Evolutionary conservation across 37 sponge, comb jelly and placozoan genomes (phyloP).

Genomic region (Crambe crambe): DNA sequence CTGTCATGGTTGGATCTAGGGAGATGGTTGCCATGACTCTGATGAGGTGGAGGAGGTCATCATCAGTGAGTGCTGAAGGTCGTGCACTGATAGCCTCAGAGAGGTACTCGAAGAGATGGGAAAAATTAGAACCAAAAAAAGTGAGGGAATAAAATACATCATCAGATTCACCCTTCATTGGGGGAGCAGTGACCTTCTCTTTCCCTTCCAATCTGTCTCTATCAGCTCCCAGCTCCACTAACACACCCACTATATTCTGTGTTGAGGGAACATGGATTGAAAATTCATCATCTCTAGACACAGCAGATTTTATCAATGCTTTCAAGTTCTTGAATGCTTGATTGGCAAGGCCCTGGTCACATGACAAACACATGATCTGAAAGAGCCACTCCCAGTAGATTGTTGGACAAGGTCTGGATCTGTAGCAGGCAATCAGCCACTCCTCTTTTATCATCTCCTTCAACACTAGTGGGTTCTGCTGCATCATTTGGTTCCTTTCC

Average conservation of each 20-base stretch:
- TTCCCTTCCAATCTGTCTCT: not conserved
- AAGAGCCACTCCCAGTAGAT: constrained; percentile 32
- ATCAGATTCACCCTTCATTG: not conserved
- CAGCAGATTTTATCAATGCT: not conserved
- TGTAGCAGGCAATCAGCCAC: constrained; percentile 1
- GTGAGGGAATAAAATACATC: not conserved
- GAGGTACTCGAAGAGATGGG: constrained; percentile 5
- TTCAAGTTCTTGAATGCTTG: constrained; percentile 1
- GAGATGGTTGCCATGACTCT: constrained; percentile 1
- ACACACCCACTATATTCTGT: not conserved
- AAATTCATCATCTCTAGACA: not conserved
- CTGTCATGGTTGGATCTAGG: not conserved
- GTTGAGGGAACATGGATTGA: not conserved
- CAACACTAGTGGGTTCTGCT: not conserved
- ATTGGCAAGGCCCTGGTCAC: constrained; percentile 9
- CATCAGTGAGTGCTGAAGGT: not conserved
- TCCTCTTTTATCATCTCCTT: not conserved
- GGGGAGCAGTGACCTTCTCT: not conserved
- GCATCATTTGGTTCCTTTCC: not conserved
- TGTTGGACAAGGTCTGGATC: constrained; percentile 18
- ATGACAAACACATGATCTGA: constrained; percentile 40
- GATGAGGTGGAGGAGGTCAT: constrained; percentile 6
- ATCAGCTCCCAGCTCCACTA: constrained; percentile 20
- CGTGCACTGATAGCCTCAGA: not conserved
- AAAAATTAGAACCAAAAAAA: not conserved